Conservation (phyloP, 2,113 vertebrate species). For the Morone chrysops region DNA sequence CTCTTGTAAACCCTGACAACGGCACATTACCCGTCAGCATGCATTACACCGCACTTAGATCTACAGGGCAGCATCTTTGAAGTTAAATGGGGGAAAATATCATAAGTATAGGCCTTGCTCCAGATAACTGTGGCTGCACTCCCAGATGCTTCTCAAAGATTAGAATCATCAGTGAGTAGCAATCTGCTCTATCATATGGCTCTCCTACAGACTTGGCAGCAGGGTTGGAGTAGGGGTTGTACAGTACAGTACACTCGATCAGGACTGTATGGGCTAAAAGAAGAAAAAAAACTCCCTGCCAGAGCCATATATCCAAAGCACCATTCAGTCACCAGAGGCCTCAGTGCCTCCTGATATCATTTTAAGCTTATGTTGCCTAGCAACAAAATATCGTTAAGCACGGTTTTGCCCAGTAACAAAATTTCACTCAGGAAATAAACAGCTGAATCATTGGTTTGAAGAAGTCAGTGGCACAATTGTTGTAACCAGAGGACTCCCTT, state of each 20-base stretch:
- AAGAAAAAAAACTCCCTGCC: conserved; percentile 19
- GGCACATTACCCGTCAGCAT: conserved; percentile 76
- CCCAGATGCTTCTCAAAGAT: conserved; percentile 79
- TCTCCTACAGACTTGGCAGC: conserved; percentile 73
- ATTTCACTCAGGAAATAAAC: conserved; percentile 21
- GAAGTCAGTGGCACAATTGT: conserved; percentile 4
- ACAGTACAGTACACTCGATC: conserved; percentile 33
- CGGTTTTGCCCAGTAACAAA: conserved; percentile 55
- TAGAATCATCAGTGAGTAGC: conserved; percentile 74
- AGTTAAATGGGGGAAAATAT: conserved; percentile 81
- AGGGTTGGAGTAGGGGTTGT: conserved; percentile 36
- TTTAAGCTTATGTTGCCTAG: conserved; percentile 57
- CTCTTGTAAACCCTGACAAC: conserved; percentile 75
- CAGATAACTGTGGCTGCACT: conserved; percentile 75
- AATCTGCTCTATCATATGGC: conserved; percentile 75
- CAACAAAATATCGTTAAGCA: conserved; percentile 60
- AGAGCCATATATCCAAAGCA: conserved; percentile 40
- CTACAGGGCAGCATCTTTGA: conserved; percentile 79
- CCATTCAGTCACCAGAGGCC: conserved; percentile 40
- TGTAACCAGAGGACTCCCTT: conserved; percentile 31
- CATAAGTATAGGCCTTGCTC: conserved; percentile 79
- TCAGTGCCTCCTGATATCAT: conserved; percentile 25
- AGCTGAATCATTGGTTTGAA: conserved; percentile 50
- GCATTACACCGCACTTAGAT: conserved; percentile 76
- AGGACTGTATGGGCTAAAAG: conserved; percentile 25